These are phyloP conservation scores for Sphenodon punctatus DNA, from an alignment of 2,797 vertebrate genomes.

Conservation along the genomic window DNA sequence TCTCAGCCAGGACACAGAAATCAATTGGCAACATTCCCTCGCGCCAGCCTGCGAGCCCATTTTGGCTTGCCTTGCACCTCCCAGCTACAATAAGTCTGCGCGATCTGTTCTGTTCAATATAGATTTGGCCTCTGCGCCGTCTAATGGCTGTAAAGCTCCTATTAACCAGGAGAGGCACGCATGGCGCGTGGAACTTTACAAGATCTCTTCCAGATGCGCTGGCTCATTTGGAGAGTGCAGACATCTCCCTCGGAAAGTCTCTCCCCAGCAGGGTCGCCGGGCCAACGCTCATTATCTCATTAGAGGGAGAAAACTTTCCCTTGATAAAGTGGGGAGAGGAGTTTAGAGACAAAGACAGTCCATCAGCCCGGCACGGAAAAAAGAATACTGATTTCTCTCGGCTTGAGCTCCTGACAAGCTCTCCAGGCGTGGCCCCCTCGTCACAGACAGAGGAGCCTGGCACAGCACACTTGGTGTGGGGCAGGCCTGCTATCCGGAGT, in stretches of 20 bases:
- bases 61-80: not conserved
- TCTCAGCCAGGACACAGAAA: not conserved
- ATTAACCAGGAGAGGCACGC: fast-evolving
- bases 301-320: not conserved
- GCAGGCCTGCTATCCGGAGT: too few relatives aligned
- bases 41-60: not conserved
- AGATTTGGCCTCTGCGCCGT: not conserved
- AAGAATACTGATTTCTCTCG: not conserved
- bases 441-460: not conserved
- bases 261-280: fast-evolving
- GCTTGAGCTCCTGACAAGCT: not conserved
- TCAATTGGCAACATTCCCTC: not conserved
- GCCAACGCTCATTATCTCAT: not conserved
- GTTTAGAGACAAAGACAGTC: not conserved
- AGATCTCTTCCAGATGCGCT: not conserved
- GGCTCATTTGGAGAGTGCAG: fast-evolving
- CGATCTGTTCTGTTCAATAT: not conserved
- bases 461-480: too few relatives aligned
- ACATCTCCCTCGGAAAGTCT: not conserved
- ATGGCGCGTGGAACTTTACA: fast-evolving
- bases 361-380: not conserved
- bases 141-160: not conserved
- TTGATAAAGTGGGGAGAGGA: not conserved
- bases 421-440: not conserved
- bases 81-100: not conserved